Percentiles rank a stretch among this genome's conserved stretches.
Conservation (phyloP, 1,140 invertebrate species). For the Lepidurus couesii region DNA sequence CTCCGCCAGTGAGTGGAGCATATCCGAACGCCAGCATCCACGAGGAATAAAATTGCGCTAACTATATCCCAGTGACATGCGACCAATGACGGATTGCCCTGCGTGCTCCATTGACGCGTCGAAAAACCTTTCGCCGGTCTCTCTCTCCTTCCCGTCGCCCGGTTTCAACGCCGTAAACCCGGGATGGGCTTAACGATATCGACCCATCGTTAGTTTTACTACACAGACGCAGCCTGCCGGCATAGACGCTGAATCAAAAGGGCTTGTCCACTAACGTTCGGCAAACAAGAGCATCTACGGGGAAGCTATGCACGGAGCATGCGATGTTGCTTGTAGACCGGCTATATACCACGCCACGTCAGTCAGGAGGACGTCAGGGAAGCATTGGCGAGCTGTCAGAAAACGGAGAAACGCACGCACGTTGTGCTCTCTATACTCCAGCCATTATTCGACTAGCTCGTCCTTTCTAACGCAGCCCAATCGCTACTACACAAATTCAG, state of each 20-base stretch:
- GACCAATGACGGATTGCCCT: conserved; percentile 18
- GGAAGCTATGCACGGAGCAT: neutral
- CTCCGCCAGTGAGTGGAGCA: too few species aligned
- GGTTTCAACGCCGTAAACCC: neutral
- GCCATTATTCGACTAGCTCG: neutral
- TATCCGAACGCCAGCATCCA: neutral
- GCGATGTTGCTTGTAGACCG: neutral
- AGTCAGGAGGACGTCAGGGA: neutral
- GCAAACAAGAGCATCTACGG: neutral
- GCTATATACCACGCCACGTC: neutral
- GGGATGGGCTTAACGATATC: conserved; percentile 3
- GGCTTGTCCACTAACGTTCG: neutral
- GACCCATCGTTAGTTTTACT: conserved; percentile 11
- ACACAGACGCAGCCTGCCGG: conserved; percentile 6
- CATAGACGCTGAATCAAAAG: neutral
- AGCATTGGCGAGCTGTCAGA: conserved; percentile 2
- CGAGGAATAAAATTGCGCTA: neutral
- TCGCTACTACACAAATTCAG: neutral
- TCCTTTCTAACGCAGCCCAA: neutral
- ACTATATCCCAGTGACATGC: conserved; percentile 9
- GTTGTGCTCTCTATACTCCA: neutral
- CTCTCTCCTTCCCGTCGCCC: neutral
- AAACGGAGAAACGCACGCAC: conserved; percentile 1
- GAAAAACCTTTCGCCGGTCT: neutral
- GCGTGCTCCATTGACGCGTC: neutral